These are phyloP conservation scores for Pseudorhiza aurosa DNA, from an alignment of 30 jellyfish, hydroid and myxozoan species.

Conservation along the genomic window DNA sequence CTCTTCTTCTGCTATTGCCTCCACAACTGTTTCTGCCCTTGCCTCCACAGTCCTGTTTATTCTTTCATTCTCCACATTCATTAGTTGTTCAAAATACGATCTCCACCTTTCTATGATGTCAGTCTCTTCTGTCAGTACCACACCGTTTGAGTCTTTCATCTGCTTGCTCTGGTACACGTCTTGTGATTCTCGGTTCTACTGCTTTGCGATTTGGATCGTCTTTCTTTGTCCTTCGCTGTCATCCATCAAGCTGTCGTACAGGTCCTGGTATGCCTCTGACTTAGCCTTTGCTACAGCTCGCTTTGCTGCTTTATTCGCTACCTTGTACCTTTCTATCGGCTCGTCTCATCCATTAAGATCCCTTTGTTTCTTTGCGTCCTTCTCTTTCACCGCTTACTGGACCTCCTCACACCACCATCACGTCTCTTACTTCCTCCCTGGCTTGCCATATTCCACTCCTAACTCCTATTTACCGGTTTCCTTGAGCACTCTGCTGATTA, in stretches of 20 bases:
- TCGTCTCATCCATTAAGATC: constrained; percentile 3
- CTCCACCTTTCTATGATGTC: constrained; percentile 39
- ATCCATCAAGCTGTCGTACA: constrained; percentile 1
- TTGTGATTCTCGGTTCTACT: constrained; percentile 13
- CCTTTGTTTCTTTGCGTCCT: constrained; percentile 1
- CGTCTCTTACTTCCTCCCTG: constrained; percentile 9
- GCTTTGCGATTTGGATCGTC: constrained; percentile 14
- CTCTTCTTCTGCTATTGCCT: constrained; percentile 1
- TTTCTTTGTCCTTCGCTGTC: neutral
- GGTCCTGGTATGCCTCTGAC: constrained; percentile 16
- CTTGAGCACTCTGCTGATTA: neutral
- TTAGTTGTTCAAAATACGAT: constrained; percentile 14
- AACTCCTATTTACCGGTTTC: constrained; percentile 17
- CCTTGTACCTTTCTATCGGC: neutral
- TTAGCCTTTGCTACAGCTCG: constrained; percentile 21
- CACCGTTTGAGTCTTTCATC: constrained; percentile 20
- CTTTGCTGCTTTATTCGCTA: constrained; percentile 4
- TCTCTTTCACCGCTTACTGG: neutral
- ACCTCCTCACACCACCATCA: constrained; percentile 15
- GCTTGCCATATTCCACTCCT: neutral
- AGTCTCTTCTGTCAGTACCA: constrained; percentile 16
- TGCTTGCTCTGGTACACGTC: constrained; percentile 15
- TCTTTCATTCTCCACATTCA: constrained; percentile 55
- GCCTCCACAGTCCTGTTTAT: neutral
- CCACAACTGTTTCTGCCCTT: constrained; percentile 14